These are phyloP conservation scores for Octopus sinensis DNA, from an alignment of 1,140 invertebrate species.

Conservation along the genomic window DNA sequence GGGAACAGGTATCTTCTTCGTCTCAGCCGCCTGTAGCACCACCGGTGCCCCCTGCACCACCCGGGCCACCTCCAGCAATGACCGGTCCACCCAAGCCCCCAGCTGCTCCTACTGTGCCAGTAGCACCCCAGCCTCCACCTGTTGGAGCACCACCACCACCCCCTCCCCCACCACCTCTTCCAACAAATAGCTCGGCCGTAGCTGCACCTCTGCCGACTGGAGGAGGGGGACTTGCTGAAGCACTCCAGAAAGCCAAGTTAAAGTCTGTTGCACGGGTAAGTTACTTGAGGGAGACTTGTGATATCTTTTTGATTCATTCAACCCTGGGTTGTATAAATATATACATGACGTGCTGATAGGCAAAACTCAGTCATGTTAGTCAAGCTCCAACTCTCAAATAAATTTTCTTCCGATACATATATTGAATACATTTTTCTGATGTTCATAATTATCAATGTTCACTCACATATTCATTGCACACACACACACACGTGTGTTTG, in stretches of 20 bases:
- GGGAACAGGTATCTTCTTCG: conserved; percentile 5
- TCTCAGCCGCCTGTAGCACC: conserved; percentile 8
- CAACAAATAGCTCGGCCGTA: background rate
- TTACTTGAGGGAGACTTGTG: background rate
- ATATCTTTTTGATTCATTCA: too few species aligned
- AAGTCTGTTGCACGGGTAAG: conserved; percentile 5
- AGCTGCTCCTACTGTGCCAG: conserved; percentile 10
- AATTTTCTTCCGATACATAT: too few species aligned
- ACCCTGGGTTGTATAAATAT: too few species aligned
- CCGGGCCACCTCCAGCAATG: background rate
- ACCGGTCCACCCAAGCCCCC: conserved; percentile 1
- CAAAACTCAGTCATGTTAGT: too few species aligned
- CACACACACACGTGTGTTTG: too few species aligned
- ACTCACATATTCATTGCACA: too few species aligned
- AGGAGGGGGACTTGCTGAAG: conserved; percentile 11
- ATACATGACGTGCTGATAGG: too few species aligned
- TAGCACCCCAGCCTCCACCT: conserved; percentile 4
- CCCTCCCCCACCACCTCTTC: conserved; percentile 10
- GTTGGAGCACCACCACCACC: conserved; percentile 7
- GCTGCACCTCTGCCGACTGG: background rate
- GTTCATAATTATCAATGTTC: too few species aligned
- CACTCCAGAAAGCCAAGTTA: conserved; percentile 13
- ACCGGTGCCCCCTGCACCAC: conserved; percentile 9
- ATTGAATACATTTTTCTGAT: too few species aligned
- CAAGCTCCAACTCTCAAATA: too few species aligned